Conservation (phyloP, 1,140 invertebrate genomes). For the Drosophila nasuta region DNA sequence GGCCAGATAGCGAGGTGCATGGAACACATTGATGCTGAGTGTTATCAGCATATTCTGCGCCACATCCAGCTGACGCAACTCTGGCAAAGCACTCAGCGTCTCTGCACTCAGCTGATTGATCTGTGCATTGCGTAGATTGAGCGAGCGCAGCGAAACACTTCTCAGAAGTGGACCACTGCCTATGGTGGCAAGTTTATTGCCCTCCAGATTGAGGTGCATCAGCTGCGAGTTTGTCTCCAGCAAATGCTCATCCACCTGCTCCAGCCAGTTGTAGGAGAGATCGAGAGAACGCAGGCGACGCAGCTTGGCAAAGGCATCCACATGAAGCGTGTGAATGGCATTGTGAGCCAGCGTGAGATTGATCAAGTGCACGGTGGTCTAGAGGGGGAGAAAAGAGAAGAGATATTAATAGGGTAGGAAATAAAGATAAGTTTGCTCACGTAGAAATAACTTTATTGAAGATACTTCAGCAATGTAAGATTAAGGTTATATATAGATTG, state of each 20-base stretch:
- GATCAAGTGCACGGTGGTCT: constrained; percentile 64
- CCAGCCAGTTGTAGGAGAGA: constrained; percentile 79
- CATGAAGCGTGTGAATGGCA: constrained; percentile 70
- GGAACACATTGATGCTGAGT: constrained; percentile 54
- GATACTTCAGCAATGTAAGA: too few relatives aligned
- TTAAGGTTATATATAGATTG: too few relatives aligned
- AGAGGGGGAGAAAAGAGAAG: background rate
- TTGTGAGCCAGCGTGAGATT: constrained; percentile 74
- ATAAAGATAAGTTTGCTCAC: too few relatives aligned
- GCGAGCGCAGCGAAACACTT: constrained; percentile 58
- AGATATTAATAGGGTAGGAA: background rate
- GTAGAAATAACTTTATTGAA: too few relatives aligned
- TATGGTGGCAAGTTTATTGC: constrained; percentile 74
- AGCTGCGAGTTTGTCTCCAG: constrained; percentile 69
- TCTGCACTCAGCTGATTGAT: constrained; percentile 61
- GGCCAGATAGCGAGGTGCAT: constrained; percentile 56
- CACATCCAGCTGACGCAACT: constrained; percentile 68
- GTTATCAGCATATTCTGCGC: constrained; percentile 75
- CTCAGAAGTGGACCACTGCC: constrained; percentile 53
- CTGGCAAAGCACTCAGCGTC: constrained; percentile 62
- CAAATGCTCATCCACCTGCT: constrained; percentile 73
- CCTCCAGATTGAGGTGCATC: constrained; percentile 66
- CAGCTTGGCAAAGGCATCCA: constrained; percentile 69
- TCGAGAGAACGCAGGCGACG: constrained; percentile 61
- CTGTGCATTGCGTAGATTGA: constrained; percentile 75